Evolutionary conservation across 1,140 invertebrate genomes (phyloP), one percentile per base, ranked within the genome.

Genomic region (Palaemon carinicauda): DNA sequence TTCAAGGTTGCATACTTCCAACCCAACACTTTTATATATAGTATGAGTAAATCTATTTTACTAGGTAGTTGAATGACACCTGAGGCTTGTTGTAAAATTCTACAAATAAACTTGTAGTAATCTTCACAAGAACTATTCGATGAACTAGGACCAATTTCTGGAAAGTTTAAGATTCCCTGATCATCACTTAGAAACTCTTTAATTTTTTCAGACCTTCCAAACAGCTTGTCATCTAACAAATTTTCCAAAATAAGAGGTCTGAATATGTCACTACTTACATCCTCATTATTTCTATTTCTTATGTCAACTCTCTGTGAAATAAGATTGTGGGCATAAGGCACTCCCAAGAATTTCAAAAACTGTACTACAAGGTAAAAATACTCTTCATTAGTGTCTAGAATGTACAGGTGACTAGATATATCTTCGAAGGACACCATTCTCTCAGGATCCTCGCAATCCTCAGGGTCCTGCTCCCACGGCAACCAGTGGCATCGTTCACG

Each of bases 381-480:
- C 3, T 91, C 79, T 19, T 91, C 73, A 41, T 90, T 88, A 54
- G 88, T 79, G 15, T 89, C 71, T 1, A 93, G 77, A 21, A 60
- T 56, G 83, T 92, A 91, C 21, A 93, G 80, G 73, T 90, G 88
- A 9, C 90, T 90, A 17, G 89, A 86, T 9, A 93, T 89, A 89
- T 93, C 92, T 84, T 93, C 92, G 89, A 91, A 91, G 1, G 92
- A 81, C 41, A 93, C 92, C 69, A 92, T 89, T 69, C 93, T 89
- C 31, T 93, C 92, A 5, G 91, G 87, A 90, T 93, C 93, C 82
- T 93, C 92, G 89, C 91, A 91, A 60, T 91, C 90, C 71, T 92
- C 92, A 17, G 92, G 91, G 50, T 91, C 92, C 60, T 91, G 90
- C 54, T 90, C 90, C 91, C 92, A 92, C 78, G 93, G 92, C 56